A percentile compares a stretch with the other conserved stretches of the same genome.
phyloP scores from a whole-genome alignment of 2,888 invertebrate species.

The Luperina nickerlii region DNA sequence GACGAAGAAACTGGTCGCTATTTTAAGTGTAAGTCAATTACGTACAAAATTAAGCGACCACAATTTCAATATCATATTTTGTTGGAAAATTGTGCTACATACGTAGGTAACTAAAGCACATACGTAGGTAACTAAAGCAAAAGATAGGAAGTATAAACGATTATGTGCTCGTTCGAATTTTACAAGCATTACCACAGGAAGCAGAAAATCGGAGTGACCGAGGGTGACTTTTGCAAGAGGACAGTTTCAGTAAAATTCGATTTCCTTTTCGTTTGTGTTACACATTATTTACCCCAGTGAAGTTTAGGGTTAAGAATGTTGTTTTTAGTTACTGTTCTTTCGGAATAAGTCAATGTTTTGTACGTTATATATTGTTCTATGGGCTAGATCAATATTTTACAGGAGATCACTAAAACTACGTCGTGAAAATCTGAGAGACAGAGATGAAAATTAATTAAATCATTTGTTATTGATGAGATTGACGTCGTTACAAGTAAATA shows the following conservation, averaged over 20 bases:
- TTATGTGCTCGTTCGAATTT: conserved; percentile 52
- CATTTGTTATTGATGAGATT: neutral
- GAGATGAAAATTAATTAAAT: neutral
- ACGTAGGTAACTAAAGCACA: neutral
- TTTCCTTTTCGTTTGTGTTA: conserved; percentile 37
- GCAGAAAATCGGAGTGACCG: conserved; percentile 54
- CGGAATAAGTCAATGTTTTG: neutral
- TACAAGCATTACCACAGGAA: conserved; percentile 53
- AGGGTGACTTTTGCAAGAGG: conserved; percentile 51
- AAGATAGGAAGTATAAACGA: conserved; percentile 37
- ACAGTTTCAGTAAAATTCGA: conserved; percentile 39
- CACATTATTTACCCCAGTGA: conserved; percentile 33
- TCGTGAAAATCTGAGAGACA: neutral
- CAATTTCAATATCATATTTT: conserved; percentile 5
- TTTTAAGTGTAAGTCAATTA: conserved; percentile 11
- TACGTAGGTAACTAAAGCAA: neutral
- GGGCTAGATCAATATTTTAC: neutral
- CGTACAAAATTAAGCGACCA: neutral
- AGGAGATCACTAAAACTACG: neutral
- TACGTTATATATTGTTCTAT: neutral
- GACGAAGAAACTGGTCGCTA: conserved; percentile 30
- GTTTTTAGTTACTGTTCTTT: conserved; percentile 29
- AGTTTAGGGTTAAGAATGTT: conserved; percentile 40
- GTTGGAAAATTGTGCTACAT: neutral
- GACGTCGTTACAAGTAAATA: neutral